These are phyloP conservation scores for Drosophila mettleri DNA, from an alignment of 2,888 invertebrate genomes.

Conservation along the genomic window DNA sequence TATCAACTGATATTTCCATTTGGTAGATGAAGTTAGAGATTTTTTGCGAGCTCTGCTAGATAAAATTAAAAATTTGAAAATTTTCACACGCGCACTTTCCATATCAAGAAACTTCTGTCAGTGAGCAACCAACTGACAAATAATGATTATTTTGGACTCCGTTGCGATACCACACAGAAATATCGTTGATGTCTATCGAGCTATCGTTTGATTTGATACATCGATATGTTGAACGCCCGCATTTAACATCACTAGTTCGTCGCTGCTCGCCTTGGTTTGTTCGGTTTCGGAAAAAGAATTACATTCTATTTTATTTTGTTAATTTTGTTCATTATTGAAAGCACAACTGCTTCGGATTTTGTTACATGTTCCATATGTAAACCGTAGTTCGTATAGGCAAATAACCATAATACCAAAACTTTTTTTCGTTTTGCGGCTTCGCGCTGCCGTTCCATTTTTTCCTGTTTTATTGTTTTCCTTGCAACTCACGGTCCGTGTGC, in stretches of 20 bases:
- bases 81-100: neutral
- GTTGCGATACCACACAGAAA: neutral
- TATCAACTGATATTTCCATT: too few relatives aligned
- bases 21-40: too few relatives aligned
- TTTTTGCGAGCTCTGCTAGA: neutral
- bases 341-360: constrained; percentile 29
- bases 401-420: constrained; percentile 13
- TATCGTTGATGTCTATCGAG: constrained; percentile 3
- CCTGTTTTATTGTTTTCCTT: constrained; percentile 46
- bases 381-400: constrained; percentile 8
- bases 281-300: constrained; percentile 54
- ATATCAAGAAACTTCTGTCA: constrained; percentile 16
- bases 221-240: constrained; percentile 8
- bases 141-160: neutral
- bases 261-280: constrained; percentile 53
- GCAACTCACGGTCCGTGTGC: constrained; percentile 39
- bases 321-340: constrained; percentile 51
- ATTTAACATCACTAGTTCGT: constrained; percentile 50
- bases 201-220: constrained; percentile 4
- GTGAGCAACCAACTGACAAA: neutral
- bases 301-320: constrained; percentile 59
- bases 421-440: constrained; percentile 39
- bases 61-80: neutral
- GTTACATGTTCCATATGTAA: constrained; percentile 20
- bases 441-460: constrained; percentile 21